Conservation (phyloP, 2,797 vertebrate genomes). For the Phoxinus dragarum region DNA sequence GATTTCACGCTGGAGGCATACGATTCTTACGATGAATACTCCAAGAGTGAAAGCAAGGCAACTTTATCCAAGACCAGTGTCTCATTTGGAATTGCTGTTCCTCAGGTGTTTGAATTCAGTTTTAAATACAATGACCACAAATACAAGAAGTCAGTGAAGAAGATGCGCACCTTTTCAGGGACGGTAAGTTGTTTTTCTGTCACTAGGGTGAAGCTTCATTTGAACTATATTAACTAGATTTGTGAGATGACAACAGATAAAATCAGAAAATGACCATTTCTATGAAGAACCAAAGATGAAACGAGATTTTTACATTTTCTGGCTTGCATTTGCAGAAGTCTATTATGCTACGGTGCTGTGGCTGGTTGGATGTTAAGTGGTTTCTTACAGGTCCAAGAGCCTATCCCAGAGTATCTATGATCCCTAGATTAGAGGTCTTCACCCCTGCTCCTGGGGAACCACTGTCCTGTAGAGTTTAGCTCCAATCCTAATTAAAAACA, state of each 20-base stretch:
- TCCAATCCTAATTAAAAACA: too few species aligned
- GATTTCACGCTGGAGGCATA: slow-evolving; percentile 83
- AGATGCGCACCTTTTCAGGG: slow-evolving; percentile 79
- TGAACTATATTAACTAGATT: background rate
- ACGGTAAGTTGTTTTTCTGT: slow-evolving; percentile 70
- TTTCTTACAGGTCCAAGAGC: too few species aligned
- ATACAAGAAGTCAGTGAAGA: slow-evolving; percentile 77
- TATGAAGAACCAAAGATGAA: background rate
- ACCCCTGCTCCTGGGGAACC: too few species aligned
- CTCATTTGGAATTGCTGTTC: slow-evolving; percentile 73
- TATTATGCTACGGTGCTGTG: background rate
- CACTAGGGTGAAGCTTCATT: background rate
- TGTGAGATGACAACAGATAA: background rate
- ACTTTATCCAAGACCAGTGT: slow-evolving; percentile 62
- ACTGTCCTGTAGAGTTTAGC: too few species aligned
- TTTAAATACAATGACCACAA: slow-evolving; percentile 68
- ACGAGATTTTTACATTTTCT: background rate
- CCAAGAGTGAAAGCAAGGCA: slow-evolving; percentile 63
- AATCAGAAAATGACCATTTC: background rate
- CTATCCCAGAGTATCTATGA: too few species aligned
- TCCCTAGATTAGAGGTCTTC: too few species aligned
- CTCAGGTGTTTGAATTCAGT: slow-evolving; percentile 73
- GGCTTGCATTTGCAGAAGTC: background rate
- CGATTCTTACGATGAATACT: slow-evolving; percentile 83
- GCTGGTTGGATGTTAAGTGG: too few species aligned